A percentile compares a stretch with the other conserved stretches of the same genome.
These are phyloP conservation scores for Lasioglossum vierecki DNA, from an alignment of 2,888 invertebrate species.

Conservation along the genomic window DNA sequence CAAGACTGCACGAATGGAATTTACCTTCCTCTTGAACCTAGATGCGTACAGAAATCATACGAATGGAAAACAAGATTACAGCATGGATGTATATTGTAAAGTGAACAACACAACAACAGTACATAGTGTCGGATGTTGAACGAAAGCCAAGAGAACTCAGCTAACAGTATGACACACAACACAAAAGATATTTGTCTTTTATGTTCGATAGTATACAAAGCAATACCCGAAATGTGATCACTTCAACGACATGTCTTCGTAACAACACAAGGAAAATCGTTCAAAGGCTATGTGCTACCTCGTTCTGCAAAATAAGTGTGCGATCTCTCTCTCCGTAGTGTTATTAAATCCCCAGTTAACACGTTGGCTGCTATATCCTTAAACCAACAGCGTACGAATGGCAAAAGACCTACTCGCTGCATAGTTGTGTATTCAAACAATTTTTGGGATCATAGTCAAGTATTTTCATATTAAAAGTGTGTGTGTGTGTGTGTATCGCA, in stretches of 20 bases:
- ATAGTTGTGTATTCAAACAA: not conserved
- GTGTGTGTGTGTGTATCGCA: conserved; percentile 1
- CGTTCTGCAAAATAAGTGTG: conserved; percentile 9
- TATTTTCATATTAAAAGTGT: conserved; percentile 12
- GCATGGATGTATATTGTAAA: conserved; percentile 33
- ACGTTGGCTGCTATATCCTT: conserved; percentile 15
- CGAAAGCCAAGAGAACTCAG: conserved; percentile 3
- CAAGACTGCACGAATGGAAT: conserved; percentile 55
- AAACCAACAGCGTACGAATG: not conserved
- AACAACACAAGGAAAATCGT: conserved; percentile 5
- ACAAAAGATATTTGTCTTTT: conserved; percentile 21
- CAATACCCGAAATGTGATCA: conserved; percentile 49
- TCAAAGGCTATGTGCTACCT: conserved; percentile 32
- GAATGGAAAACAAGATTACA: conserved; percentile 24
- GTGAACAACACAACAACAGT: conserved; percentile 18
- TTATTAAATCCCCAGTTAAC: conserved; percentile 37
- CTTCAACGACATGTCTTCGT: conserved; percentile 22
- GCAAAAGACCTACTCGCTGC: not conserved
- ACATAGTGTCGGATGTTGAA: conserved; percentile 19
- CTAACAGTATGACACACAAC: conserved; percentile 1
- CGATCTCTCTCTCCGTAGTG: conserved; percentile 38
- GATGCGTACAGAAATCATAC: conserved; percentile 47
- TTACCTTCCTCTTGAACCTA: conserved; percentile 55
- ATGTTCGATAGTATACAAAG: conserved; percentile 31
- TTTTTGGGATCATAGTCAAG: conserved; percentile 8